Percentiles rank a stretch among this genome's conserved stretches.
Evolutionary conservation across 2,888 invertebrate species (phyloP).

Genomic region (Brenthis ino): DNA sequence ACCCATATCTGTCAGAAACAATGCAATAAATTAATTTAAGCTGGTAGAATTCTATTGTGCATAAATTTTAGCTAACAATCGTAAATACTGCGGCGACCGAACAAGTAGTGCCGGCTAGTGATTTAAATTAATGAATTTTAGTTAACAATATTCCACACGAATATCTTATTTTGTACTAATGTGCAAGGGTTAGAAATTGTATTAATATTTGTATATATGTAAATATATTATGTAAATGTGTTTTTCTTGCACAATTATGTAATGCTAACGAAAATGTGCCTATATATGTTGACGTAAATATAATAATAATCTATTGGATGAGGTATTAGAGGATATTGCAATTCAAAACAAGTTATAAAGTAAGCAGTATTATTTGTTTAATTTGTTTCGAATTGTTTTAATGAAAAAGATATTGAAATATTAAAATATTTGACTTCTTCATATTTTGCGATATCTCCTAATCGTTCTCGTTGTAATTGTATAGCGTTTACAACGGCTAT

Average conservation of each 20-base stretch:
- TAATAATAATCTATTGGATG: background rate
- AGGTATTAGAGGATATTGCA: background rate
- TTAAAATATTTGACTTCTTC: too few species aligned
- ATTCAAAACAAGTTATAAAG: background rate
- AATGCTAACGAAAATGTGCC: background rate
- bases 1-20: conserved; percentile 33
- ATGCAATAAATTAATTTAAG: conserved; percentile 33
- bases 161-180: background rate
- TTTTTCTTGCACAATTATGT: background rate
- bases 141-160: conserved; percentile 19
- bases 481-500: background rate
- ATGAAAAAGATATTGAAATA: too few species aligned
- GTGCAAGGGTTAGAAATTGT: background rate
- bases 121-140: conserved; percentile 38
- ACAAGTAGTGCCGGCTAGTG: conserved; percentile 29
- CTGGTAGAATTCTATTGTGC: conserved; percentile 32
- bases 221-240: conserved; percentile 2
- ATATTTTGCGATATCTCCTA: background rate
- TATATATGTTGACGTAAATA: background rate
- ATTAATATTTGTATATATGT: conserved; percentile 12
- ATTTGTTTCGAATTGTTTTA: too few species aligned
- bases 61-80: conserved; percentile 41
- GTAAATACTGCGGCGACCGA: conserved; percentile 29
- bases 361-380: too few species aligned
- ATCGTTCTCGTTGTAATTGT: background rate